Base-by-base conservation (phyloP, 1,140 invertebrate genomes). In the Lineus longissimus region DNA sequence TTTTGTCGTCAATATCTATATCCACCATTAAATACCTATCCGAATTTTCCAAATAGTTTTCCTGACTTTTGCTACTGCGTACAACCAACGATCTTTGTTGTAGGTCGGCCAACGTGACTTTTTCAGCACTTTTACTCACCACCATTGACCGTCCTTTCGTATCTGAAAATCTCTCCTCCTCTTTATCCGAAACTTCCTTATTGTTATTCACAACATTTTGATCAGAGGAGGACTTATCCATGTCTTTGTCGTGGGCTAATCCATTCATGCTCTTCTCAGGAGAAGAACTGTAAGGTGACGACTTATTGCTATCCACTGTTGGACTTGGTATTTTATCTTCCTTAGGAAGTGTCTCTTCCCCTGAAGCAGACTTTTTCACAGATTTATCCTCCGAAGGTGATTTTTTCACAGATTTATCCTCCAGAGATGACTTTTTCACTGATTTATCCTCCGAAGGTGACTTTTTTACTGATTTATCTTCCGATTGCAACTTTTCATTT, bases 1-100 rank as follows among this genome's bases (percentile, higher is more conserved):
- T 88, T 81, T 95, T 92, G 78, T 95, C 93, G 63, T 95, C 93
- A 70, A 94, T 92, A 69, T 92, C 77, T 54, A 80, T 77, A 65
- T 64, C 64, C 1, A 79, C 74, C 47, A 76, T 45, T 19, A 69
- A 68, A 33, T 77, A 70, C 45, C 69, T 68, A 13, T 68, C 62
- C 29, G 65, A 73, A 61, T 70, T 64, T 63, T 77, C 68, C 36
- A 81, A 60, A 60, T 76, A 78, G 59, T 77, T 76, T 64, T 81
- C 79, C 55, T 81, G 79, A 67, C 77, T 79, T 69, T 78, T 79
- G 65, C 76, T 77, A 55, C 72, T 72, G 43, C 78, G 67, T 11
- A 79, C 77, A 45, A 64, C 31, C 33, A 67, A 61, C 65, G 66
- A 47, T 67, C 61, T 22, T 27, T 22, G 17, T n/a, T 57, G 25